Base-by-base conservation (phyloP, 2,797 vertebrate genomes). In the Chaetophractus vellerosus region DNA sequence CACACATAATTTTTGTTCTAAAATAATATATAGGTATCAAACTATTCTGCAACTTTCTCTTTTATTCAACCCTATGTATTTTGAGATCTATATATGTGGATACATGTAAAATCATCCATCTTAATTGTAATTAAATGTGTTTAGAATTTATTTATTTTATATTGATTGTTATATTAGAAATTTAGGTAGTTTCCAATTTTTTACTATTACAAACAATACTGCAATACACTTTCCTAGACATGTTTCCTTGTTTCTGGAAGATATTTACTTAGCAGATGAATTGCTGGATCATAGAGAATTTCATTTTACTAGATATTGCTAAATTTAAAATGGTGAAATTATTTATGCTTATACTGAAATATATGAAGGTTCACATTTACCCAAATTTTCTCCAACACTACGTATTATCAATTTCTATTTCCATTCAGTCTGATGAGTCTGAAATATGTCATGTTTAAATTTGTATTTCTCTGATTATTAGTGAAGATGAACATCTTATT, bases 101-200 rank as follows among this genome's bases (percentile, higher is more conserved):
- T 52, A 52, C 52, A 52, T 45, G 7, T 48, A 63, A n/a, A 82
- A 59, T 90, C 69, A 9, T 14, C 84, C n/a, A 5, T 71, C 72
- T 93, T 83, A 85, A 69, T 10, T 91, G 18, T 93, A 18, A 68
- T 84, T 82, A 68, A 78, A 36, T 74, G 66, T 68, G 24, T 75
- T 75, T n/a, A 74, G 45, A 16, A 31, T 89, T 63, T 28, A 63
- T 80, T 89, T 52, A 52, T 18, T 52, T 52, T 38, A 75, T 11
- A 8, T 85, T 31, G 18, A 28, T 68, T 82, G 3, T 76, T 75
- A 38, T 78, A 45, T 5, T 66, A 68, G 18, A 63, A 16, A 78
- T 78, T 82, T 76, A 28, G 71, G 23, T n/a, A 52, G 6, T 72
- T 93, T 76, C 14, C 9, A 63, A 38, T 71, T n/a, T n/a, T n/a